Percentiles rank a stretch among this genome's conserved stretches.
Conservation (phyloP, 2,113 vertebrate species). For the Crotophaga sulcirostris region DNA sequence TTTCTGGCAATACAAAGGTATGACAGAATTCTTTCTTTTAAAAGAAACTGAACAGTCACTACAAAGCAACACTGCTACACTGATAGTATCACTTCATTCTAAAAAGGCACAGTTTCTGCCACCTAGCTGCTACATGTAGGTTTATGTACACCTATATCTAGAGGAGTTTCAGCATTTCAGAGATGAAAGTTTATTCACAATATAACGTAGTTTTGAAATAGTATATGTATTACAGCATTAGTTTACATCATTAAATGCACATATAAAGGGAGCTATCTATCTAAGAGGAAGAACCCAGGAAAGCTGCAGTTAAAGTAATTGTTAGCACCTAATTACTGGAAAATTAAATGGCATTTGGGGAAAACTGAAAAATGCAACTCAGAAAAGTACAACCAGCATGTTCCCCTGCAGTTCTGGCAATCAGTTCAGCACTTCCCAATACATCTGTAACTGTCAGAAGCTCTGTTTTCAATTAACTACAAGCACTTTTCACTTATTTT, state of each 20-base stretch:
- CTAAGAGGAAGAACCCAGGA: not conserved
- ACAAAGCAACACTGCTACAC: not conserved
- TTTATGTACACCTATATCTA: not conserved
- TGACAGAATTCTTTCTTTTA: not conserved
- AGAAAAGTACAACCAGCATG: not conserved
- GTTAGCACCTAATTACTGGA: not conserved
- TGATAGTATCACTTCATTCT: not conserved
- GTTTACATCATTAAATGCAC: not conserved
- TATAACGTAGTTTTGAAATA: not conserved
- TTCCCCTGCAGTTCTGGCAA: not conserved
- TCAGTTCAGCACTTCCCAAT: not conserved
- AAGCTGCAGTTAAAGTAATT: not conserved
- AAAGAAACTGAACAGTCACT: not conserved
- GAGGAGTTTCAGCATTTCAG: not conserved
- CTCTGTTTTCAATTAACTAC: not conserved
- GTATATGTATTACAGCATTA: not conserved
- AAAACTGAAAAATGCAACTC: not conserved
- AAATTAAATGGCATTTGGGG: not conserved
- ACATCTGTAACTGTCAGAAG: not conserved
- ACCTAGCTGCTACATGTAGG: constrained; percentile 38
- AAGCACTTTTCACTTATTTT: not conserved
- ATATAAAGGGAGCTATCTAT: not conserved
- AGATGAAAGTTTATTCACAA: not conserved
- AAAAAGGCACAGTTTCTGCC: constrained; percentile 41
- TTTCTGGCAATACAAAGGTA: not conserved